phyloP scores from a whole-genome alignment of 2,888 invertebrate genomes.

The Plebejus anna region DNA sequence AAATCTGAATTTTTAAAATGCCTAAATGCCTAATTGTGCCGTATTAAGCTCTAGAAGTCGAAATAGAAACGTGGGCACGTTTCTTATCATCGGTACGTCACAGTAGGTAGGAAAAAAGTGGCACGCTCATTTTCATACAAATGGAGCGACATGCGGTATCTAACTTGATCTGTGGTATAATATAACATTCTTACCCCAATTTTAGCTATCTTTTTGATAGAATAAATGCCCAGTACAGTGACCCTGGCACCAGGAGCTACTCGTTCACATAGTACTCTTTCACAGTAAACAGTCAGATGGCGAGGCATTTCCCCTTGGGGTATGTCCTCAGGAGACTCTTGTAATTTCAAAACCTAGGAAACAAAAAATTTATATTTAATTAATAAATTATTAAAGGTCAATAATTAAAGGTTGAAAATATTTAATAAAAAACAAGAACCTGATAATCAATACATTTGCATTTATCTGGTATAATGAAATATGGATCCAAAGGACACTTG shows the following conservation, averaged over 20 bases:
- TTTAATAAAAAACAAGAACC: constrained; percentile 51
- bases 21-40: no score
- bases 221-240: constrained; percentile 95
- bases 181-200: constrained; percentile 68
- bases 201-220: constrained; percentile 92
- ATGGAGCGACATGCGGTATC: no score
- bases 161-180: no score
- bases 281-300: constrained; percentile 96
- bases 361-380: not conserved
- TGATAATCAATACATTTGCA: constrained; percentile 99
- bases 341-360: constrained; percentile 89
- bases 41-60: no score
- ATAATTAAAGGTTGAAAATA: not conserved
- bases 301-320: constrained; percentile 99
- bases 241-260: constrained; percentile 98
- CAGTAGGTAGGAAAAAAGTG: no score
- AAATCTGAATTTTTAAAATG: no score
- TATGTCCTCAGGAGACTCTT: constrained; percentile 93
- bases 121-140: no score
- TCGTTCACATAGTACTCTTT: constrained; percentile 93
- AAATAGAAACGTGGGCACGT: no score
- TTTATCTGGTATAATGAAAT: constrained; percentile 98
- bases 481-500: constrained; percentile 98
- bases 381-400: not conserved
- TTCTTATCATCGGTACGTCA: no score